These are phyloP conservation scores for Gadus chalcogrammus DNA, from an alignment of 2,113 vertebrate genomes.

Conservation along the genomic window DNA sequence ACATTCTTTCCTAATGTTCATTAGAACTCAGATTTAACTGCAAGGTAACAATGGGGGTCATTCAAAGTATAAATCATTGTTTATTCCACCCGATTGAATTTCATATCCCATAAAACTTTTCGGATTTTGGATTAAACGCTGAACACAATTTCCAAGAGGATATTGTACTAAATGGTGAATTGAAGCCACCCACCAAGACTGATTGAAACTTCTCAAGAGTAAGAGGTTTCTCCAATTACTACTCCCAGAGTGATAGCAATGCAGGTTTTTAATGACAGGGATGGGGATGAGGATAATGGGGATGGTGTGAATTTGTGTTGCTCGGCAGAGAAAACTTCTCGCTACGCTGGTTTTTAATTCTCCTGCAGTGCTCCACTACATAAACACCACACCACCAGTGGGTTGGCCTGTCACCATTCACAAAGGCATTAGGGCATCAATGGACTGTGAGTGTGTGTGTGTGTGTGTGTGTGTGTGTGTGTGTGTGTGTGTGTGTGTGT, in stretches of 20 bases:
- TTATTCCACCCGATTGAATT: too few species aligned
- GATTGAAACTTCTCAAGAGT: neutral
- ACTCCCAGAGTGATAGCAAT: too few species aligned
- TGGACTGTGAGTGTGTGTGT: slow-evolving; percentile 1
- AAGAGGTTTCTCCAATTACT: neutral
- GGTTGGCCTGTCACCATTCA: slow-evolving; percentile 43
- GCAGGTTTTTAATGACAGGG: too few species aligned
- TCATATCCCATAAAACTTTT: too few species aligned
- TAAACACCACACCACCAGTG: slow-evolving; percentile 43
- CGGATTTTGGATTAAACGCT: too few species aligned
- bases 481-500: slow-evolving; percentile 9
- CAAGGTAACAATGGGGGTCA: too few species aligned
- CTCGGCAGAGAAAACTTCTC: slow-evolving; percentile 36
- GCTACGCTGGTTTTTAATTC: slow-evolving; percentile 38
- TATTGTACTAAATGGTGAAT: too few species aligned
- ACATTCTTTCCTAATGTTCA: too few species aligned
- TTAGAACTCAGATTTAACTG: too few species aligned
- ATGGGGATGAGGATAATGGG: slow-evolving; percentile 1
- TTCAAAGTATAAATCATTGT: too few species aligned
- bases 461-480: slow-evolving; percentile 11
- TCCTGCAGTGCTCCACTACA: slow-evolving; percentile 39
- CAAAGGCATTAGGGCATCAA: slow-evolving; percentile 49
- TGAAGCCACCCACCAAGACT: neutral
- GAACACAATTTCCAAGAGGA: too few species aligned
- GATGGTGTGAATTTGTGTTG: slow-evolving; percentile 40